Evolutionary conservation across 2,113 vertebrate species (phyloP).

Genomic region (Phyllopteryx taeniolatus): DNA sequence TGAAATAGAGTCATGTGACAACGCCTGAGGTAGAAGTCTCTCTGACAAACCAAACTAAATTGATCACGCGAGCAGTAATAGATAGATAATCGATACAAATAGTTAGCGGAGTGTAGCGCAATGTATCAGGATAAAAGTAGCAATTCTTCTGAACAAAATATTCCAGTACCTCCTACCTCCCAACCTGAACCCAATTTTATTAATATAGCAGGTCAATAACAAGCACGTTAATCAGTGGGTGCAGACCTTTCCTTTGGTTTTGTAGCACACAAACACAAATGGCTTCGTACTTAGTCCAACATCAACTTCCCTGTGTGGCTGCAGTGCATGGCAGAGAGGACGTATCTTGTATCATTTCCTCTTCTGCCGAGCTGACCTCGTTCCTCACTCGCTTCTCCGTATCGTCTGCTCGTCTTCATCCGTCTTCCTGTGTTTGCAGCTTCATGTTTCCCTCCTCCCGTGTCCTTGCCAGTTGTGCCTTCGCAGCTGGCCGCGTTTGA

Average conservation of each 20-base stretch:
- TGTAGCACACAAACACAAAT: constrained; percentile 48
- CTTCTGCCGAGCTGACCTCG: constrained; percentile 70
- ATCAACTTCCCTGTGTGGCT: constrained; percentile 65
- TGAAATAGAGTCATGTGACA: background rate
- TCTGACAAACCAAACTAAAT: too few relatives aligned
- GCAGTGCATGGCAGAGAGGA: constrained; percentile 41
- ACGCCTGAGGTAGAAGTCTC: background rate
- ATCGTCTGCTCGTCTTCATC: constrained; percentile 40
- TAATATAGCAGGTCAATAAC: background rate
- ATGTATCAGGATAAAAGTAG: background rate
- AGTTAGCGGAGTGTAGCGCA: background rate
- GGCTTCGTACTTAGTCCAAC: constrained; percentile 66
- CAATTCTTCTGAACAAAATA: background rate
- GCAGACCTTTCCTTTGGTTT: constrained; percentile 54
- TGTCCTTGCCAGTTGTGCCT: constrained; percentile 1
- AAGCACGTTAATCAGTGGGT: constrained; percentile 12
- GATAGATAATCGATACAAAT: background rate
- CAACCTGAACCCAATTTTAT: background rate
- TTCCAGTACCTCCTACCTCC: background rate
- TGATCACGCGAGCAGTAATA: too few relatives aligned
- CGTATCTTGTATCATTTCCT: constrained; percentile 74
- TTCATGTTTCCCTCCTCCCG: constrained; percentile 26
- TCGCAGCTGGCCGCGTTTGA: constrained; percentile 35
- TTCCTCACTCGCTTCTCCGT: constrained; percentile 63
- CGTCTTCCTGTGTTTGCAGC: constrained; percentile 29